Percentiles rank a stretch among this genome's conserved stretches.
Conservation (phyloP, 2,797 vertebrate species). For the Micropoecilia bifurca region DNA sequence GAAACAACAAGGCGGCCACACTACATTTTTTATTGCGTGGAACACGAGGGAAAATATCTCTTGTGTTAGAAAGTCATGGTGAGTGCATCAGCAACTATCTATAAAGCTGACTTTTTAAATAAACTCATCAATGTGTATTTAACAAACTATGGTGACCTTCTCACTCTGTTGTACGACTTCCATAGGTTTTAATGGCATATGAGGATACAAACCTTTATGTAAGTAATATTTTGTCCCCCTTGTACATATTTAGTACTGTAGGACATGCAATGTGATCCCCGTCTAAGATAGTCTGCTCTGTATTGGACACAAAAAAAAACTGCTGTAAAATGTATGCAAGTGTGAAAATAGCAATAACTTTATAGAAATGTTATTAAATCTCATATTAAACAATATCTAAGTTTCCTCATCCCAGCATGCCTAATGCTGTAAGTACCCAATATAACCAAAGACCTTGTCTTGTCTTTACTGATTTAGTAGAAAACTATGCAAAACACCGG, state of each 20-base stretch:
- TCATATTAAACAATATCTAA: too few relatives aligned
- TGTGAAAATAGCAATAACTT: background rate
- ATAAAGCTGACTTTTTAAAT: conserved; percentile 34
- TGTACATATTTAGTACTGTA: background rate
- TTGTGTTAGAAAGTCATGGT: conserved; percentile 43
- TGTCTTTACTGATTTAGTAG: background rate
- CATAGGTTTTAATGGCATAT: background rate
- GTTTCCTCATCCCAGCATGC: too few relatives aligned
- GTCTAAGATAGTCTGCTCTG: too few relatives aligned
- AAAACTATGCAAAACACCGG: background rate
- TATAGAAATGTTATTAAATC: background rate
- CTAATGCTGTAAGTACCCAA: too few relatives aligned
- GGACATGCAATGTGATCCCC: too few relatives aligned
- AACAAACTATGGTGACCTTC: background rate
- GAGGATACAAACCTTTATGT: background rate
- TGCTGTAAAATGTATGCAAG: background rate
- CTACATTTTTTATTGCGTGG: conserved; percentile 57
- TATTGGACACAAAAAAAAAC: background rate
- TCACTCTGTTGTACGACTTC: background rate
- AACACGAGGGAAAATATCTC: conserved; percentile 36
- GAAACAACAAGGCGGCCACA: conserved; percentile 58
- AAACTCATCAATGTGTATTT: background rate
- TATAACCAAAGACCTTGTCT: too few relatives aligned
- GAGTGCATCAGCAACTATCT: conserved; percentile 25
- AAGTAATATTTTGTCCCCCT: background rate